Base-by-base conservation (phyloP, 2,888 invertebrate genomes). In the Aporophyla lueneburgensis region DNA sequence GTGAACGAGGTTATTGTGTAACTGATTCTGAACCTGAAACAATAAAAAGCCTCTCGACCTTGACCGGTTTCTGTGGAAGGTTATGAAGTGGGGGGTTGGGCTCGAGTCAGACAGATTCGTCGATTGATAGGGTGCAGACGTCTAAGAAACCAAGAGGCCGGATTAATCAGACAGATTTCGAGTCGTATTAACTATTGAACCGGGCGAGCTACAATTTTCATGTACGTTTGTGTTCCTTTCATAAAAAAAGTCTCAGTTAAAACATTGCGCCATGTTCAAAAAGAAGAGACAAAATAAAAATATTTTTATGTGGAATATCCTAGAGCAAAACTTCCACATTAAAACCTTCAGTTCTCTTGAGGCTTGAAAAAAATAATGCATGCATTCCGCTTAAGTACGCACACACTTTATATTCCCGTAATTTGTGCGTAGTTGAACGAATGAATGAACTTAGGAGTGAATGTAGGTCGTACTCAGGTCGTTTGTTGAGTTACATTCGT, bases 401-500 rank as follows among this genome's bases (percentile, higher is more conserved):
- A 75, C 66, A 81, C 78, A 78, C 74, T 77, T 80, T 79, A 77
- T 76, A 74, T 83, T 62, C 65, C 61, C 62, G 63, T 81, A 80
- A 84, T 76, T 86, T 84, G 80, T 86, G 87, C 87, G 84, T 86
- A 78, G 84, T 83, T 83, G 80, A 84, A 84, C 76, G 87, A 87
- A 86, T 84, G 87, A 88, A 89, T 86, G 86, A 80, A 87, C 73
- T 46, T 21, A 73, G 16, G 76, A 85, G 68, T 82, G 81, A 85
- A 86, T 88, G 85, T 86, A 84, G 85, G 86, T 81, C 88, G 84
- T 83, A 79, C 70, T 71, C 63, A 21, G 59, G 66, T 82, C 80
- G 86, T 83, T 81, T 80, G 81, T 83, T 75, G 68, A 85, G 80
- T 86, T 84, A 87, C 85, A 89, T 90, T 89, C 87, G 86, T 84